Evolutionary conservation across 2,888 invertebrate species (phyloP), one percentile per base, ranked within the genome.

Genomic region (Andrena minutula): DNA sequence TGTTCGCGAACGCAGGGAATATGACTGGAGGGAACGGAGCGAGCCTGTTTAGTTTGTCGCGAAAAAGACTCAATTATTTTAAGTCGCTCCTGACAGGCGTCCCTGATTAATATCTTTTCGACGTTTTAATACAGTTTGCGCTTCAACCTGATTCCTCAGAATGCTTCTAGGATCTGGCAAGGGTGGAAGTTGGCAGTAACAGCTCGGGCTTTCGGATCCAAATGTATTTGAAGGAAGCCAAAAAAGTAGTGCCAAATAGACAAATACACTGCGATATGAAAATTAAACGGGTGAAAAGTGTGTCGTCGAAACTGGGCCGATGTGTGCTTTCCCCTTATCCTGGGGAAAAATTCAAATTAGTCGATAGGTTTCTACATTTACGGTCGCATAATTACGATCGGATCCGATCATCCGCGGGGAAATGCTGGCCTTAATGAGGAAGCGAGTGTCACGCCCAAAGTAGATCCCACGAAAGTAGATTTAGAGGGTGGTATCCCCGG

Each of bases 181-280:
- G 79, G 60, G 30, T 79, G 58, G 68, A 83, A 83, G 74, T 83
- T 83, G 83, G 83, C 83, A 83, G 69, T 83, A 75, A 60, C 35
- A 75, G 12, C 53, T 66, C 56, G 35, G 60, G 63, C 71, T 64
- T 41, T 71, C 68, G 60, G 79, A 75, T 83, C 83, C 83, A 79
- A 83, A 83, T 83, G 83, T 79, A 83, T 79, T 79, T 51, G 78
- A 75, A 83, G 79, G 83, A 83, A 79, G 83, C 83, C 83, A 83
- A 83, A 83, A 83, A 83, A 75, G 83, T 83, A 83, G 83, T 83
- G 83, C 83, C 83, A 83, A 83, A 83, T 83, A 83, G 83, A 83
- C 79, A 64, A 80, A 73, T 83, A 82, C 81, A 77, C 74, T 12
- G 74, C 35, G 77, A 70, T 65, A 82, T 68, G 83, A 82, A 82